Evolutionary conservation across 1,140 invertebrate genomes (phyloP), one percentile per base, ranked within the genome.

Genomic region (Olivierus martensii): DNA sequence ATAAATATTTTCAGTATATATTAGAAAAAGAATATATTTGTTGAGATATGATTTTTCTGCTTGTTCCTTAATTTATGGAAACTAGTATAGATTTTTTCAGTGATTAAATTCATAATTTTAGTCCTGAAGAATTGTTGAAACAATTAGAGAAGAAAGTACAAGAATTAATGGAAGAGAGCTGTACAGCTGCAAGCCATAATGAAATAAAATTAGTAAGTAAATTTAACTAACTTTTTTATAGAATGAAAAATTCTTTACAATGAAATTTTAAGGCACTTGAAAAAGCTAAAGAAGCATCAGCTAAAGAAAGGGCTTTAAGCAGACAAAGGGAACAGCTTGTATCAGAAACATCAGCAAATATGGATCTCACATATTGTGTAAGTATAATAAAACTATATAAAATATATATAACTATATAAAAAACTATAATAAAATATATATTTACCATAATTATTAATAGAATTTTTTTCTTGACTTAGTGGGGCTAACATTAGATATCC

Each of bases 231-330:
- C 17, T 35, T 51, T 46, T 19, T 21, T 21, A 10, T 18, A 19
- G 11, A 19, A n/a, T 28, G 7, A 35, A 54, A 53, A 15, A 17
- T 21, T 49, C 5, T 36, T 38, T 52, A 21, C 37, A 22, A 35
- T 51, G 50, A 12, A 53, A 48, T 37, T 15, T 53, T 47, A 34
- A 73, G 62, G 81, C 91, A 0, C 69, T 99, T 34, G 84, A 91
- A 48, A 87, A 92, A 69, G 94, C 93, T 0, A 95, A 96, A 70
- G 93, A 99, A 71, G 92, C 93, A 14, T 91, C 87, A 1, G 79
- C 86, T 9, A 83, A 95, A 67, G 94, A 99, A 68, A 73, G 82
- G 55, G 82, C 82, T 56, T 67, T 97, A n/a, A 87, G 91, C 51
- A 73, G 84, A 57, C 77, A 92, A 64, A 84, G 92, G 61, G 90